Conservation (phyloP, 2,888 invertebrate genomes). For the Eucera pruinosa region DNA sequence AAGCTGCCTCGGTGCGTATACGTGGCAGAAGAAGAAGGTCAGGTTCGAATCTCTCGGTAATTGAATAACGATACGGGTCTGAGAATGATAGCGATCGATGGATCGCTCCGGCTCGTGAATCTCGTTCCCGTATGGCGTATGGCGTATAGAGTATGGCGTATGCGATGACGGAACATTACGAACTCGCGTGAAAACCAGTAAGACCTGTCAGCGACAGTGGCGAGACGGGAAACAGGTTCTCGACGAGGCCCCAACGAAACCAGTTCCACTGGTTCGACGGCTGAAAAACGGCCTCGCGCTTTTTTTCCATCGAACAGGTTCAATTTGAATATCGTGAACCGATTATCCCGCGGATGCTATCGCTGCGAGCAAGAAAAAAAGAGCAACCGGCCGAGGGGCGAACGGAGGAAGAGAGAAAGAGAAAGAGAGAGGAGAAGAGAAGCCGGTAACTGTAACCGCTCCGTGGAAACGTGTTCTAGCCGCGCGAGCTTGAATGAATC, state of each 20-base stretch:
- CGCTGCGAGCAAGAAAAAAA: constrained; percentile 3
- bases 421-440: neutral
- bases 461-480: constrained; percentile 33
- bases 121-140: constrained; percentile 35
- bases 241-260: constrained; percentile 50
- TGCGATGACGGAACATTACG: constrained; percentile 65
- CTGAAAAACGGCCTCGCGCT: constrained; percentile 63
- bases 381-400: neutral
- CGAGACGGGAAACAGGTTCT: constrained; percentile 58
- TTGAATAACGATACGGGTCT: neutral
- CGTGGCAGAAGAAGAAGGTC: neutral
- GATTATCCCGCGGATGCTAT: constrained; percentile 56
- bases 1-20: too few species aligned
- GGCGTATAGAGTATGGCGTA: too few species aligned
- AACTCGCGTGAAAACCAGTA: constrained; percentile 63
- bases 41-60: neutral
- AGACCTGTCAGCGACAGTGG: constrained; percentile 54
- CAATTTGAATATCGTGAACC: constrained; percentile 60
- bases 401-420: neutral
- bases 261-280: constrained; percentile 69
- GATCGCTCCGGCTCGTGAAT: constrained; percentile 13
- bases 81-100: constrained; percentile 20
- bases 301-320: constrained; percentile 56
- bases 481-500: constrained; percentile 45
- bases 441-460: constrained; percentile 49